Evolutionary conservation across 2,888 invertebrate species (phyloP), one percentile per base, ranked within the genome.

Genomic region (Nysson spinosus): DNA sequence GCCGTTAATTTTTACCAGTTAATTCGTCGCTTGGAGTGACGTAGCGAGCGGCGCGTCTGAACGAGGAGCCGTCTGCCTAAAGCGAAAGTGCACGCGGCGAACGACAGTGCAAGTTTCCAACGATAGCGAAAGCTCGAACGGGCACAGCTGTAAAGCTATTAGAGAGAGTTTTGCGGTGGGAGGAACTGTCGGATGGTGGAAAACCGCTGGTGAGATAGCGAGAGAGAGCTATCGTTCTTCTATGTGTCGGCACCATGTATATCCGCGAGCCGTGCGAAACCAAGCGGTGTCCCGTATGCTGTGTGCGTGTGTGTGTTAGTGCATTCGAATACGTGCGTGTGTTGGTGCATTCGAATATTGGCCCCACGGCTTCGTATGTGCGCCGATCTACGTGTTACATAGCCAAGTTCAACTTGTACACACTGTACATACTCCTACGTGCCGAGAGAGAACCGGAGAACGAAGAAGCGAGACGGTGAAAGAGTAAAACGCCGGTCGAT

Each of bases 81-180:
- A 80, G 79, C 77, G 83, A 83, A 82, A 84, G 85, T 83, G 77
- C 51, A 44, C 43, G 62, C 69, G n/a, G n/a, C 66, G 66, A 80
- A 79, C 81, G 83, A 83, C 79, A 82, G 84, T 81, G 84, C 85
- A 82, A 83, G 82, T 84, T 82, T 68, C 71, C 78, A 78, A 78
- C 78, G 85, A 86, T 85, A 85, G 85, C 85, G 85, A 86, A 86
- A 86, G 86, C 85, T 78, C 70, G 68, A 70, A 11, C 68, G 69
- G 71, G 60, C 80, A 74, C 81, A 81, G 84, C 82, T 81, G 83
- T 82, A 83, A 82, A 82, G 81, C 82, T 81, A 81, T 83, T 82
- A 81, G 74, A 60, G 77, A 66, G 77, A 75, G 75, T 72, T 78
- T 65, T 75, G 69, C 61, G 73, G 60, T 37, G 65, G 65, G 26